Evolutionary conservation across 2,797 vertebrate species (phyloP), one percentile per base, ranked within the genome.

Genomic region (Benthosema pterotum): DNA sequence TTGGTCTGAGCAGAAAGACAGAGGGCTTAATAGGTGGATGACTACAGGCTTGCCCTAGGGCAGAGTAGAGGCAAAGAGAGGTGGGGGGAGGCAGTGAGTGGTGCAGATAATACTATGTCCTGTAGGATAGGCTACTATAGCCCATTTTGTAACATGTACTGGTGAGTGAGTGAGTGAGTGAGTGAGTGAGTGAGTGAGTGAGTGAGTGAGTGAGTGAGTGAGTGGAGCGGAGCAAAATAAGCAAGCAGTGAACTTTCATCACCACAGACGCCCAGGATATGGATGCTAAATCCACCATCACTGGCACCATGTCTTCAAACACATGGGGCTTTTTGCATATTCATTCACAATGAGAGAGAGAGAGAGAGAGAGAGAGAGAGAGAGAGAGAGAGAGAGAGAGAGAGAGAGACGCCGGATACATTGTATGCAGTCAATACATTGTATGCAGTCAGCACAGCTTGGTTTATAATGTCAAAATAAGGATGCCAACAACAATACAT

Each of bases 191-290:
- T 11, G 18, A 22, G 19, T 4, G 51, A n/a, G 51, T 74, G 66
- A 80, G 46, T 63, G 62, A 72, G 4, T 61, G 77, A 67, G 13
- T 14, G 32, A 57, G 47, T 32, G 43, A 42, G 45, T 60, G 49
- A 57, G 61, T 12, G 2, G 42, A 5, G 42, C 4, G 3, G 14
- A 12, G 5, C 12, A 46, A 15, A 13, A 65, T 56, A 43, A 72
- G 71, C 65, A 65, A 76, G 60, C 38, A 72, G 62, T 78, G 78
- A 80, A 58, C 65, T 83, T 90, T 89, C 83, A 90, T 91, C 86
- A 87, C 81, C 71, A 78, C 77, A 78, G 84, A 80, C 66, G 79
- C 80, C 55, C 55, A 42, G 58, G 70, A 70, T 70, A 62, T 78
- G 72, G 74, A 71, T 74, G 58, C 67, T 83, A 84, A n/a, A 92